Evolutionary conservation across 2,113 vertebrate genomes (phyloP), one percentile per base, ranked within the genome.

Genomic region (Rhabdomys dilectus): DNA sequence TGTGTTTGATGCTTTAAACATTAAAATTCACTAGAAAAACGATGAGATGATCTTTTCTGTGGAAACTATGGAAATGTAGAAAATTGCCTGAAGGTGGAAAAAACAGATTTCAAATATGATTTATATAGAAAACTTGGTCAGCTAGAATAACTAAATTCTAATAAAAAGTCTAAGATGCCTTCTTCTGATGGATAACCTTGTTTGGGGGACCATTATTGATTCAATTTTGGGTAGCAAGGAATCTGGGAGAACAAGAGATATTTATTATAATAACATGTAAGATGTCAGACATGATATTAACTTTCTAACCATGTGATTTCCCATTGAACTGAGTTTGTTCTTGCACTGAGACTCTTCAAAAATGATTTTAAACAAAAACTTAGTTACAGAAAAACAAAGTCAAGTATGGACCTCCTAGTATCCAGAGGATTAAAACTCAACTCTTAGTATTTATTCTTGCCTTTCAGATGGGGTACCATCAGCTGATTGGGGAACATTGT

Each of bases 71-170:
- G 31, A 95, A 95, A 96, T 94, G 84, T 39, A 36, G 85, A 91
- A 95, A 96, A 90, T 80, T 89, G 53, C 95, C 51, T 15, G 31
- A 89, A 66, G 64, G 21, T 66, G 93, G 68, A 53, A 62, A 93
- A 95, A 96, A 9, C 45, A 86, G 42, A 77, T 89, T 94, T 95
- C 51, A 91, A 88, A 91, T 93, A 68, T 66, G 76, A 85, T 62
- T 95, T 97, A 22, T 51, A 85, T 56, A 53, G 34, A 51, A 96
- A 91, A 81, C n/a, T 72, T 92, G 84, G 90, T 91, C 84, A 95
- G 26, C 29, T 90, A 88, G 36, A 97, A 53, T 94, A 73, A 91
- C 89, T 95, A 58, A 76, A 80, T 89, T 93, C 70, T 93, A 93
- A 84, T 66, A n/a, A 70, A 94, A 73, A 87, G 53, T 8, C 95